phyloP scores from a whole-genome alignment of 2,113 vertebrate genomes.

The Lepus americanus region DNA sequence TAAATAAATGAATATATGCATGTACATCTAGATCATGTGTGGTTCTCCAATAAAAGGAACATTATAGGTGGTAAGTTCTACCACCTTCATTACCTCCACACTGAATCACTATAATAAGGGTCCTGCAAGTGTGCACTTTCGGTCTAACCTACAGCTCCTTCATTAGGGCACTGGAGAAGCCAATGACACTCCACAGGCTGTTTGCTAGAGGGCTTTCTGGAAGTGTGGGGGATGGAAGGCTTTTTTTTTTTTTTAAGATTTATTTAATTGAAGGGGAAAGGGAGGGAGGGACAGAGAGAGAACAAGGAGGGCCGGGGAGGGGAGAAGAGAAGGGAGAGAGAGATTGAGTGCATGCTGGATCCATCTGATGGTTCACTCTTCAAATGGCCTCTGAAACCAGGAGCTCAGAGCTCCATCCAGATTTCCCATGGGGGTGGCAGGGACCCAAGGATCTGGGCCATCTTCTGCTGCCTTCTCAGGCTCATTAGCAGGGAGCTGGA shows the following conservation, averaged over 20 bases:
- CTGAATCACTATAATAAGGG: background rate
- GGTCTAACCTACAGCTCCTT: background rate
- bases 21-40: background rate
- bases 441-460: too few relatives aligned
- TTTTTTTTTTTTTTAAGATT: background rate
- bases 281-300: too few relatives aligned
- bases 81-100: background rate
- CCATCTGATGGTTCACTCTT: too few relatives aligned
- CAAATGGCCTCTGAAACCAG: too few relatives aligned
- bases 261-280: too few relatives aligned
- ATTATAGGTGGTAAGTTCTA: background rate
- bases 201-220: constrained; percentile 18
- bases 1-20: background rate
- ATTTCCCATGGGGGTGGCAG: too few relatives aligned
- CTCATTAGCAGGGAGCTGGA: too few relatives aligned
- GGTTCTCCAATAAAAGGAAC: background rate
- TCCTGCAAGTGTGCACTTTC: background rate
- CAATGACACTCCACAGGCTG: background rate
- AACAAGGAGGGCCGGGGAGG: too few relatives aligned
- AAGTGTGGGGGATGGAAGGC: background rate
- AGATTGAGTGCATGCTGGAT: too few relatives aligned
- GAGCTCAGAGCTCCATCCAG: too few relatives aligned
- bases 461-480: too few relatives aligned
- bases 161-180: background rate
- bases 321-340: too few relatives aligned